Evolutionary conservation across 2,888 invertebrate genomes (phyloP), one percentile per base, ranked within the genome.

Genomic region (Euzetes globulus): DNA sequence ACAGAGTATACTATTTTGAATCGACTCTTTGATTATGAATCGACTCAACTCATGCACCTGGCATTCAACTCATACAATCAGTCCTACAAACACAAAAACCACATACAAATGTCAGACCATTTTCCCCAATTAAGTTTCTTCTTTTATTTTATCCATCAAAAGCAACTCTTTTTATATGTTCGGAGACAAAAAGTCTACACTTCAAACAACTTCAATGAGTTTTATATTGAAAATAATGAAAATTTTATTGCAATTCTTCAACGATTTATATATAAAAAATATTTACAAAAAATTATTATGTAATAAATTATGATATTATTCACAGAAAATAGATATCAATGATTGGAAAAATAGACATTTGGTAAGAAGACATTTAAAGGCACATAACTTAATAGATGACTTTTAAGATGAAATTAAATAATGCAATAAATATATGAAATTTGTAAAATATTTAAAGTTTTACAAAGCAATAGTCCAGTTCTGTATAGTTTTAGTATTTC

Each of bases 21-120:
- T 63, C 63, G 63, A 63, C 63, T 63, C 63, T 63, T 63, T 63
- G 33, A 63, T 63, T 63, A 63, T 63, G 63, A 63, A 63, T 63
- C 63, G 29, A 63, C 63, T 63, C 15, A n/a, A 52, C 25, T 19
- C 33, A 27, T n/a, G 63, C 63, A 63, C 63, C 63, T 63, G 63
- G 63, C 63, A 63, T 63, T 37, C 55, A 55, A 11, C 55, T 1
- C 63, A 17, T 33, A 19, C 63, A 37, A 11, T n/a, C 63, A n/a
- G 33, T 17, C 33, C 63, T 63, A 63, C 63, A 60, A 60, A 60
- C 60, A 63, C 6, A n/a, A 33, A 33, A 63, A 63, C 33, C 63
- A 60, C 63, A 33, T 33, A 63, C 63, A 55, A 55, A 55, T 55
- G 55, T 55, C 55, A 19, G 27, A 55, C 55, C 13, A 63, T 63